Conservation (phyloP, 2,888 invertebrate species). For the Aelia acuminata region DNA sequence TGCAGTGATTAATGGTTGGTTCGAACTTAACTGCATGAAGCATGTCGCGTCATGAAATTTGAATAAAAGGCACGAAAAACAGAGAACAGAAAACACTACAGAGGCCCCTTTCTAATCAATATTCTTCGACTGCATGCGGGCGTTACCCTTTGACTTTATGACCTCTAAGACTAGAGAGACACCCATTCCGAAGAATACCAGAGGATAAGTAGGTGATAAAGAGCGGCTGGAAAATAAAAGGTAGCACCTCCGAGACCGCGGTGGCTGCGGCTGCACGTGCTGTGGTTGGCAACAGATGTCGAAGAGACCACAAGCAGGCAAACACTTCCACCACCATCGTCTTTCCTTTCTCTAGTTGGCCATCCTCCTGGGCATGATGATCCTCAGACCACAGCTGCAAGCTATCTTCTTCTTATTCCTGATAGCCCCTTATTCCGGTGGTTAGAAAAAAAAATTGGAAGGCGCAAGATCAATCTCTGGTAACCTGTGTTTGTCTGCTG, state of each 20-base stretch:
- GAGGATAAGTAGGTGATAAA: conserved; percentile 27
- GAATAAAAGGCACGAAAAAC: no score
- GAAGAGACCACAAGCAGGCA: conserved; percentile 25
- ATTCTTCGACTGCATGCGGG: neutral
- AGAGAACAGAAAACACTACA: no score
- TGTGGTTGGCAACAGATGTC: conserved; percentile 48
- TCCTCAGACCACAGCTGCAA: neutral
- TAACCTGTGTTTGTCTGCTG: neutral
- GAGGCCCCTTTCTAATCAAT: neutral
- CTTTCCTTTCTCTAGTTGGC: conserved; percentile 34
- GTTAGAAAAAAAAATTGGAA: conserved; percentile 1
- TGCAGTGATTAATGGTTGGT: neutral
- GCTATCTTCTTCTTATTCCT: conserved; percentile 3
- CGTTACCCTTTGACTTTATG: neutral
- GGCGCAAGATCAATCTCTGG: neutral
- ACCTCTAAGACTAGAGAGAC: neutral
- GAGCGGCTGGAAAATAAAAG: conserved; percentile 46
- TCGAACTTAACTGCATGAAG: no score
- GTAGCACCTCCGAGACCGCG: neutral
- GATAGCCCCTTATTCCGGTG: neutral
- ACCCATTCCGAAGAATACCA: neutral
- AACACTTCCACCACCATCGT: conserved; percentile 26
- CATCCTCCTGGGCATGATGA: conserved; percentile 22
- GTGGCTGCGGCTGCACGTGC: conserved; percentile 31
- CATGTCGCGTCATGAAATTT: no score